Conservation (phyloP, 1,140 invertebrate genomes). For the Chironomus tepperi region DNA sequence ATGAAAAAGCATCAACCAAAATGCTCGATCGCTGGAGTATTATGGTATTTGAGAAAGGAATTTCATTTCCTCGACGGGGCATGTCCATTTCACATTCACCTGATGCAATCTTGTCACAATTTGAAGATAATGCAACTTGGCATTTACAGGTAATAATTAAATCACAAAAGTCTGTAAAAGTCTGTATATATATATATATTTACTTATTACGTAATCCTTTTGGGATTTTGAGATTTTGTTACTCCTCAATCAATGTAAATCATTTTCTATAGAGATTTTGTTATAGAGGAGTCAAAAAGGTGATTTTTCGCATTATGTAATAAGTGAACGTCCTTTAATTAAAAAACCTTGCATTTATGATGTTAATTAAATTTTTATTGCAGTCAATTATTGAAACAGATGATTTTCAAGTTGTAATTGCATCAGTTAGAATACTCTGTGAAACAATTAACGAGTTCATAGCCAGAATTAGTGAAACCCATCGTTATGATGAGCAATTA, state of each 20-base stretch:
- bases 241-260: too few relatives aligned
- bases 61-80: conserved; percentile 50
- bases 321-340: too few relatives aligned
- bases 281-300: too few relatives aligned
- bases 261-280: too few relatives aligned
- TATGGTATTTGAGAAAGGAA: conserved; percentile 77
- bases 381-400: conserved; percentile 82
- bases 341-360: too few relatives aligned
- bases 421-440: conserved; percentile 70
- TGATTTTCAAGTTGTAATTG: conserved; percentile 63
- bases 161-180: too few relatives aligned
- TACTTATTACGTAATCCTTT: too few relatives aligned
- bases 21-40: conserved; percentile 94
- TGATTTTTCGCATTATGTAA: too few relatives aligned
- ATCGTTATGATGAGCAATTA: conserved; percentile 52
- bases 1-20: conserved; percentile 90
- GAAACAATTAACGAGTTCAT: conserved; percentile 75
- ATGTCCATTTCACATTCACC: conserved; percentile 45
- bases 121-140: conserved; percentile 70
- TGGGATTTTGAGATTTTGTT: too few relatives aligned
- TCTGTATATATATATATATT: too few relatives aligned
- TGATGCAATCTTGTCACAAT: conserved; percentile 50
- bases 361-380: too few relatives aligned
- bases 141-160: conserved; percentile 46
- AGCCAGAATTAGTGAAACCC: conserved; percentile 49